phyloP scores from a whole-genome alignment of 2,888 invertebrate genomes.

The Parnassius apollo region DNA sequence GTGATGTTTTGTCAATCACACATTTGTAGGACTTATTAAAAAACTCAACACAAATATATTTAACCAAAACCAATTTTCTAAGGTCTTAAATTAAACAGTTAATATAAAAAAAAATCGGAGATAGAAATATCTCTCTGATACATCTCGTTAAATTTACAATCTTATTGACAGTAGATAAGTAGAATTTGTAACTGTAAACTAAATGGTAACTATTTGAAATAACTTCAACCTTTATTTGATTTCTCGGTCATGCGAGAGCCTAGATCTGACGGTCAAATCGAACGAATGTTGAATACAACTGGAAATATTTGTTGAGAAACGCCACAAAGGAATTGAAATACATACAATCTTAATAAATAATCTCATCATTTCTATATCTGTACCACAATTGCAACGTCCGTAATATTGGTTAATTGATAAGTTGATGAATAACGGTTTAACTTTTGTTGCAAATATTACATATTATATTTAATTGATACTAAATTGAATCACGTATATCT shows the following conservation, averaged over 20 bases:
- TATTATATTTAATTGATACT: too few species aligned
- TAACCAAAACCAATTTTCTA: too few species aligned
- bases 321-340: slow-evolving; percentile 11
- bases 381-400: slow-evolving; percentile 10
- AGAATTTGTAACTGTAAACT: slow-evolving; percentile 24
- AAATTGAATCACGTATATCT: too few species aligned
- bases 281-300: slow-evolving; percentile 13
- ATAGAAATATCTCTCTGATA: too few species aligned
- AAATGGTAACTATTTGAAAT: slow-evolving; percentile 21
- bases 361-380: slow-evolving; percentile 11
- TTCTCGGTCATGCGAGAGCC: slow-evolving; percentile 27
- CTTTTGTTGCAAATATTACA: too few species aligned
- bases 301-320: slow-evolving; percentile 15
- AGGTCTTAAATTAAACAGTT: too few species aligned
- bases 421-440: not conserved
- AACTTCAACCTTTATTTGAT: slow-evolving; percentile 26
- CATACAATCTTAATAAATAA: not conserved
- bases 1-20: too few species aligned
- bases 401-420: slow-evolving; percentile 19
- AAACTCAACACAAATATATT: too few species aligned
- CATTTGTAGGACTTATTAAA: too few species aligned
- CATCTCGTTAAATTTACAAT: slow-evolving; percentile 8
- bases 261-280: slow-evolving; percentile 22
- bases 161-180: slow-evolving; percentile 17
- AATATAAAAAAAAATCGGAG: too few species aligned